Evolutionary conservation across 2,888 invertebrate species (phyloP).

Genomic region (Trichopria drosophilae): DNA sequence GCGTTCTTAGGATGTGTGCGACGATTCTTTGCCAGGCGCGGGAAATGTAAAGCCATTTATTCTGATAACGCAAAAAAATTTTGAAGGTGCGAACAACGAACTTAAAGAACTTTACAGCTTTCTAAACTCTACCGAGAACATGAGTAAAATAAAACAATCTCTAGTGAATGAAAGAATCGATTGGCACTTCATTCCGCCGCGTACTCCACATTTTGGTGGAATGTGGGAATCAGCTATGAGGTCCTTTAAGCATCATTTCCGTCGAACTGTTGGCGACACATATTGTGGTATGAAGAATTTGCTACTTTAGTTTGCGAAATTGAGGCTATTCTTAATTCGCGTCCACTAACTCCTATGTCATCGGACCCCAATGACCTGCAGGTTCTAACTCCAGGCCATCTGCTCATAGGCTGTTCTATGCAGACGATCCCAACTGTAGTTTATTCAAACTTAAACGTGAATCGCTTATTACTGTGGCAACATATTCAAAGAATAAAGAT

Average conservation of each 20-base stretch:
- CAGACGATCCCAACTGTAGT: neutral
- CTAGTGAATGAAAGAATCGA: neutral
- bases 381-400: neutral
- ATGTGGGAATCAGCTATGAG: no score
- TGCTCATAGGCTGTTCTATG: neutral
- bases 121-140: neutral
- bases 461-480: neutral
- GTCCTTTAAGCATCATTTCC: no score
- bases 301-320: neutral
- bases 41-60: neutral
- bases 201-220: neutral
- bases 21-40: neutral
- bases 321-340: slow-evolving; percentile 1
- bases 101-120: neutral
- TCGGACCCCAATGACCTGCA: neutral
- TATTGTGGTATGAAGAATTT: neutral
- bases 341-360: no score
- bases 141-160: neutral
- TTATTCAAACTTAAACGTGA: neutral
- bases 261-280: no score
- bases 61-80: neutral
- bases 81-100: no score
- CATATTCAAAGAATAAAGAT: neutral
- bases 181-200: neutral
- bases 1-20: neutral